These are phyloP conservation scores for Aplidium turbinatum DNA, from an alignment of 23 tunicate species.

Conservation along the genomic window DNA sequence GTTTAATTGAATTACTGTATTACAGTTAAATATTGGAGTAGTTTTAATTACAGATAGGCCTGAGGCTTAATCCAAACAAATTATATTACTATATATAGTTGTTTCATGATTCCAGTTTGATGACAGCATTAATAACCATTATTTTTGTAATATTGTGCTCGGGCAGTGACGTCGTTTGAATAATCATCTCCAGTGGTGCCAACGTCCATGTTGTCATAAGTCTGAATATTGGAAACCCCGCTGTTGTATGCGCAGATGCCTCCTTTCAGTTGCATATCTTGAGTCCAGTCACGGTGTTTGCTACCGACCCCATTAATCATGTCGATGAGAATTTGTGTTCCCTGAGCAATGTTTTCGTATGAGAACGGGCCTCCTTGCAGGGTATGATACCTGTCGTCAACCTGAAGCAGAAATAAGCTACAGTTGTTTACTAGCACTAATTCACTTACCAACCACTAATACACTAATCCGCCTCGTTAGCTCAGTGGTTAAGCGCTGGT, in stretches of 20 bases:
- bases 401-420: slow-evolving; percentile 21
- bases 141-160: slow-evolving; percentile 60
- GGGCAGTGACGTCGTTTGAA: slow-evolving; percentile 72
- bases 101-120: too few species aligned
- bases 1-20: too few species aligned
- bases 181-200: slow-evolving; percentile 86
- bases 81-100: too few species aligned
- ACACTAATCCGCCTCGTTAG: too few species aligned
- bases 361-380: slow-evolving; percentile 69
- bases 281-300: slow-evolving; percentile 74
- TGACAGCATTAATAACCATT: slow-evolving; percentile 63
- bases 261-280: slow-evolving; percentile 64
- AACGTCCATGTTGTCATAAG: slow-evolving; percentile 83
- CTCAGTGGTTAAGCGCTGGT: too few species aligned
- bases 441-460: too few species aligned
- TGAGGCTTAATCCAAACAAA: too few species aligned
- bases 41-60: too few species aligned
- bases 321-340: slow-evolving; percentile 77
- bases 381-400: slow-evolving; percentile 82
- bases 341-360: slow-evolving; percentile 63
- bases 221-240: slow-evolving; percentile 76
- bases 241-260: slow-evolving; percentile 95
- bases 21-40: too few species aligned
- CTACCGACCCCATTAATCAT: slow-evolving; percentile 72
- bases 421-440: neutral